These are phyloP conservation scores for Toxostoma redivivum DNA, from an alignment of 2,113 vertebrate genomes.

Conservation along the genomic window DNA sequence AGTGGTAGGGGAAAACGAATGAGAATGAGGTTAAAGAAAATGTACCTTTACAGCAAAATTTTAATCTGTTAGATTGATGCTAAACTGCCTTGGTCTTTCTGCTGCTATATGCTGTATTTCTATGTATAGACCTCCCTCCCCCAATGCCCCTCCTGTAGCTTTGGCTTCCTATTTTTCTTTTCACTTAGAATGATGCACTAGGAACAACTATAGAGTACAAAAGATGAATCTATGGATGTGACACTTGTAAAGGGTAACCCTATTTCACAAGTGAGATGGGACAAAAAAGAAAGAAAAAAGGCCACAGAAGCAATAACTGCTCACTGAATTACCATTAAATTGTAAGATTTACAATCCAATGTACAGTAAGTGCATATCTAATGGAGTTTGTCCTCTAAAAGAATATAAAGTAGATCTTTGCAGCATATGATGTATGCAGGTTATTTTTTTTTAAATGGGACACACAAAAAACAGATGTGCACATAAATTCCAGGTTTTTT, in stretches of 20 bases:
- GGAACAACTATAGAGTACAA: constrained; percentile 75
- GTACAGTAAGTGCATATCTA: constrained; percentile 84
- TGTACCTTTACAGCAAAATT: constrained; percentile 71
- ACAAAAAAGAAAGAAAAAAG: constrained; percentile 80
- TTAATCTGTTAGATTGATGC: constrained; percentile 67
- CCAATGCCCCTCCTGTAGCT: constrained; percentile 41
- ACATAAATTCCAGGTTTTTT: constrained; percentile 32
- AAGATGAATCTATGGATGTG: constrained; percentile 80
- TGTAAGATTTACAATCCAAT: constrained; percentile 83
- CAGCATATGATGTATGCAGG: constrained; percentile 56
- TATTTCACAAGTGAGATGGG: constrained; percentile 82
- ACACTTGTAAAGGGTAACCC: constrained; percentile 83
- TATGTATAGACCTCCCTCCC: constrained; percentile 14
- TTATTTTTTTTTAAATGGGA: constrained; percentile 56
- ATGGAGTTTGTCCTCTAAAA: constrained; percentile 82
- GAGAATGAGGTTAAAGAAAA: constrained; percentile 72
- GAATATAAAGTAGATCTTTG: constrained; percentile 77
- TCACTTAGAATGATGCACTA: constrained; percentile 73
- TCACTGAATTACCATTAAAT: constrained; percentile 84
- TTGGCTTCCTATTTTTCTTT: constrained; percentile 69
- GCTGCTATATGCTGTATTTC: constrained; percentile 27
- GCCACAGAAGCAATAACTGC: constrained; percentile 83
- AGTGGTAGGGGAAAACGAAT: constrained; percentile 64
- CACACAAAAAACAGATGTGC: constrained; percentile 24
- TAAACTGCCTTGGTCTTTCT: constrained; percentile 54